Evolutionary conservation across 2,888 invertebrate species (phyloP), one percentile per base, ranked within the genome.

Genomic region (Nymphalis polychloros): DNA sequence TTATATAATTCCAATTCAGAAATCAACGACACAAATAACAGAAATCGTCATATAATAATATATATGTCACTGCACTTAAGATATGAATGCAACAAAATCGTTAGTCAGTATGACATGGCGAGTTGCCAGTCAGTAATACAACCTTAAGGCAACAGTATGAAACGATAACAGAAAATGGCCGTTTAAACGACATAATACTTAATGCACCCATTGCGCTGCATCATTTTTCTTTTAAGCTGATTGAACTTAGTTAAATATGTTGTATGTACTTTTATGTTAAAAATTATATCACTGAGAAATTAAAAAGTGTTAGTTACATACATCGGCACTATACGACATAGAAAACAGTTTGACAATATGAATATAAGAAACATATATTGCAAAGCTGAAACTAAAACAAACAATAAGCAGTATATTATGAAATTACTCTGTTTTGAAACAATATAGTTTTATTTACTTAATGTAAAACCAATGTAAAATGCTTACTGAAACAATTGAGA

Each of bases 141-240:
- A 70, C 73, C 73, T 74, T 67, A 70, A 71, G 72, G 70, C 67
- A 71, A 70, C 73, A 67, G 73, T 71, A 70, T 71, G 64, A 68
- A 71, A 69, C 63, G 73, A 73, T 75, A 75, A 72, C 66, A 68
- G 68, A 70, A 72, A 72, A 62, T 68, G 67, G 55, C 69, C 68
- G 69, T 71, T 69, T 72, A 74, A 75, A 69, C 71, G 60, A 62
- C 68, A 55, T 67, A 64, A 69, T 68, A 71, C 71, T 69, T 69
- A 64, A 59, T 71, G 41, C 19, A n/a, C 13, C 35, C 13, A 20
- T 41, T 27, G 19, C 41, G 8, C 35, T 55, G 31, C 31, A 6
- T 19, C 19, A 7, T 19, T 41, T 13, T n/a, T 57, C 4, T 17
- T 41, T 57, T 35, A 41, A 19, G 17, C 10, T 57, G 41, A 0